Conservation (phyloP, 2,113 vertebrate genomes). For the Spilogale gracilis region DNA sequence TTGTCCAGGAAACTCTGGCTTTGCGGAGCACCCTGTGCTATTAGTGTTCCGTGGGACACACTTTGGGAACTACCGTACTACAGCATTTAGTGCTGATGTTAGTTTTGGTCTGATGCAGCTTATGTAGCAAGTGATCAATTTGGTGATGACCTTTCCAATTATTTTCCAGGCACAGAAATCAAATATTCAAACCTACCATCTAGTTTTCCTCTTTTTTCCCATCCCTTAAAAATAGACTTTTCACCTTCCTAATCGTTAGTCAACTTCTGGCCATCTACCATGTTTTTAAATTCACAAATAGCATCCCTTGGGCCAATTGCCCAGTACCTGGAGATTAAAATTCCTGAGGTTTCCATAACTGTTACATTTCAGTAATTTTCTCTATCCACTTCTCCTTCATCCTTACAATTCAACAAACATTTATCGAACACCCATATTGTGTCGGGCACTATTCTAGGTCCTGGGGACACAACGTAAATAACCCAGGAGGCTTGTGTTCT, state of each 20-base stretch:
- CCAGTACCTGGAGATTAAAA: background rate
- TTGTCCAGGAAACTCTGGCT: background rate
- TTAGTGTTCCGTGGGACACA: background rate
- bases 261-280: background rate
- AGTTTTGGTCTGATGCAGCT: background rate
- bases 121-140: background rate
- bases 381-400: background rate
- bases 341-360: slow-evolving; percentile 3
- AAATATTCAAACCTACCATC: background rate
- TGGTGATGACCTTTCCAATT: background rate
- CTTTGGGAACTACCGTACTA: background rate
- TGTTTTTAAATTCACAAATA: background rate
- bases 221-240: slow-evolving; percentile 28
- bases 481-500: background rate
- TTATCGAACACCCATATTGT: background rate
- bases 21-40: background rate
- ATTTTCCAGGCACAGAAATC: background rate
- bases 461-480: background rate
- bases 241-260: background rate
- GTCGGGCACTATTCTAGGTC: background rate
- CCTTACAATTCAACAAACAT: background rate
- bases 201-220: background rate
- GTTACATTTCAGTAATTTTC: background rate
- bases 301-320: background rate
- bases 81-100: background rate